phyloP scores from a whole-genome alignment of 2,113 vertebrate species.

The Poeciliopsis turrubarensis region DNA sequence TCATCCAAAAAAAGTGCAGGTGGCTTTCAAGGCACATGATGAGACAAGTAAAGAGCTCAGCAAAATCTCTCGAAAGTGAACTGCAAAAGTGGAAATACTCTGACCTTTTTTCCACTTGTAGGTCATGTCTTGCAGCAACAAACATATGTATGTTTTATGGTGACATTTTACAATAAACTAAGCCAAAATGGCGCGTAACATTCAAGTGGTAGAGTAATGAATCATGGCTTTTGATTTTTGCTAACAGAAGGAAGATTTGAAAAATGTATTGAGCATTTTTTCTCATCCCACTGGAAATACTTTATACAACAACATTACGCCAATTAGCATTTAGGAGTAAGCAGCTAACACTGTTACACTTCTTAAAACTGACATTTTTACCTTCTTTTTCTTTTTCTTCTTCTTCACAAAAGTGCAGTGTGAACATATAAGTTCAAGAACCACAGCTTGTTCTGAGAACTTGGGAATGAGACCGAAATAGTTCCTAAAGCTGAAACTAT shows the following conservation, averaged over 20 bases:
- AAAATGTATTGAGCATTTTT: neutral
- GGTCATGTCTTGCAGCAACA: neutral
- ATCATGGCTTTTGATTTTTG: neutral
- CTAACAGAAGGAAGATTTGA: neutral
- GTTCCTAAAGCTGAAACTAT: too few species aligned
- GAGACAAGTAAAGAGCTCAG: constrained; percentile 47
- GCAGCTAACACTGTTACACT: too few species aligned
- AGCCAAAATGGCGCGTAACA: neutral
- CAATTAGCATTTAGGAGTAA: too few species aligned
- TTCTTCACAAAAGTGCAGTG: too few species aligned
- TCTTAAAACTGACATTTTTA: too few species aligned
- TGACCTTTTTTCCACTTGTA: neutral
- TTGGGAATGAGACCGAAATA: too few species aligned
- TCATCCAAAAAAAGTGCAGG: constrained; percentile 30
- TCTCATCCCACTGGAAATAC: too few species aligned
- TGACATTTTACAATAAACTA: neutral
- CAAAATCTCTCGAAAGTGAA: constrained; percentile 16
- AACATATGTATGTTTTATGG: neutral
- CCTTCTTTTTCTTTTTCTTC: too few species aligned
- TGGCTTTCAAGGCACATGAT: constrained; percentile 23
- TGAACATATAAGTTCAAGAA: too few species aligned
- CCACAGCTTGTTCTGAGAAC: too few species aligned
- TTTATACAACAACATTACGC: too few species aligned
- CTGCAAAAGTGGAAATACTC: neutral
- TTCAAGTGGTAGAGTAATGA: neutral